Conservation (phyloP, 1,140 invertebrate genomes). For the Sitodiplosis mosellana region DNA sequence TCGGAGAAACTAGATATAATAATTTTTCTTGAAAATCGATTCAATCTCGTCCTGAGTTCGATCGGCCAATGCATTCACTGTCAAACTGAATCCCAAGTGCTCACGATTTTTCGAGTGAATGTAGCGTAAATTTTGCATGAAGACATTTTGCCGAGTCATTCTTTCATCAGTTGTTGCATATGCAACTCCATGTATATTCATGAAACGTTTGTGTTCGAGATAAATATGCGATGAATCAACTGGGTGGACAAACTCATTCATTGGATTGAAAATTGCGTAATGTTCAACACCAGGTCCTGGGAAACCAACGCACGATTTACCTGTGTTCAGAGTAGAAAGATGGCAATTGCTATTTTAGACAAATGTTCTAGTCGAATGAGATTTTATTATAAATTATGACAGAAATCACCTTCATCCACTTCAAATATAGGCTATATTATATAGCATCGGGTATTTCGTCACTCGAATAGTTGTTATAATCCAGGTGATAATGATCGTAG, state of each 20-base stretch:
- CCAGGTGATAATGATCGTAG: slow-evolving; percentile 86
- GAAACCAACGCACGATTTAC: slow-evolving; percentile 55
- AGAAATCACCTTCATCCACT: slow-evolving; percentile 34
- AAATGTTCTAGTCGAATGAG: no score
- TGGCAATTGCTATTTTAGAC: no score
- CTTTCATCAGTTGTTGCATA: slow-evolving; percentile 52
- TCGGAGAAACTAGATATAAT: no score
- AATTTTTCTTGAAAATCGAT: no score
- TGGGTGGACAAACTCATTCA: slow-evolving; percentile 71
- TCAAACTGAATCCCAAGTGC: slow-evolving; percentile 49
- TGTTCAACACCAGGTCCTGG: slow-evolving; percentile 72
- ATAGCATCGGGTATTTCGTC: slow-evolving; percentile 43
- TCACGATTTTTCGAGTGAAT: slow-evolving; percentile 73
- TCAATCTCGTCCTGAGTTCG: slow-evolving; percentile 59
- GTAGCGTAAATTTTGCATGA: slow-evolving; percentile 75
- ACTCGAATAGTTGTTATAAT: slow-evolving; percentile 55
- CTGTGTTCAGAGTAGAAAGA: slow-evolving; percentile 29
- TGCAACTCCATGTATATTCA: slow-evolving; percentile 45
- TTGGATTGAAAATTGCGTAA: slow-evolving; percentile 75
- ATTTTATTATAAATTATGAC: no score
- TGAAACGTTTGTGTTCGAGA: slow-evolving; percentile 59
- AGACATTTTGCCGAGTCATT: slow-evolving; percentile 51
- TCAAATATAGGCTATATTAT: no score
- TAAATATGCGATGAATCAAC: slow-evolving; percentile 52
- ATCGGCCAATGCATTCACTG: slow-evolving; percentile 81